Conservation (phyloP, 2,797 vertebrate species). For the Notolepis coatsorum region DNA sequence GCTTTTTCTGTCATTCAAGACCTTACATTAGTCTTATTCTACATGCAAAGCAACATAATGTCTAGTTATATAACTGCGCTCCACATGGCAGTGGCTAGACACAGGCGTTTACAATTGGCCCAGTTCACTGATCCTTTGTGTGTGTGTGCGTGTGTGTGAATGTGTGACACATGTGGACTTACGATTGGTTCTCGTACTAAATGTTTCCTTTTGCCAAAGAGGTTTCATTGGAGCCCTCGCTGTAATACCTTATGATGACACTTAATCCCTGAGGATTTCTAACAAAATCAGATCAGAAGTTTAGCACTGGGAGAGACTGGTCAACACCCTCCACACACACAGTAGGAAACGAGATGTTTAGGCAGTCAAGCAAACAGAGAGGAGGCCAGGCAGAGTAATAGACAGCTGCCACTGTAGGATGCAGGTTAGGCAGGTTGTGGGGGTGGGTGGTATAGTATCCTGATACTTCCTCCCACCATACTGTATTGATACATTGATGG, state of each 20-base stretch:
- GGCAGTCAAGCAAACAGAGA: too few species aligned
- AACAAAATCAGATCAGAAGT: slow-evolving; percentile 3
- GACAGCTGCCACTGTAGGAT: too few species aligned
- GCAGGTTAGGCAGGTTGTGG: too few species aligned
- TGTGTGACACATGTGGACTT: neutral
- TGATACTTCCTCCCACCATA: too few species aligned
- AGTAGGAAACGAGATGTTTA: too few species aligned
- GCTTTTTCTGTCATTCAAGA: slow-evolving; percentile 30
- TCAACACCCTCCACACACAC: neutral
- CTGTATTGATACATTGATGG: too few species aligned
- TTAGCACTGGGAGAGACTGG: neutral
- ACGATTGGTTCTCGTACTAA: neutral
- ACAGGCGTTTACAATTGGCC: slow-evolving; percentile 22
- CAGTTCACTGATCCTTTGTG: slow-evolving; percentile 11
- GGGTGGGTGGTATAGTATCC: too few species aligned
- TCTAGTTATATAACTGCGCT: slow-evolving; percentile 38
- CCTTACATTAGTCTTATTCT: slow-evolving; percentile 7
- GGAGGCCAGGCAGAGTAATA: too few species aligned
- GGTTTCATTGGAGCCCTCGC: neutral
- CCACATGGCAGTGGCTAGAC: slow-evolving; percentile 17
- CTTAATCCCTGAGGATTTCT: neutral
- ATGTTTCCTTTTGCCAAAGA: too few species aligned
- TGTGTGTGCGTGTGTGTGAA: too few species aligned
- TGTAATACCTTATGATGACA: neutral
- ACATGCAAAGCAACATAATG: slow-evolving; percentile 36